Percentiles rank a stretch among this genome's conserved stretches.
phyloP scores from a whole-genome alignment of 2,113 vertebrate genomes.

The Centrocercus urophasianus region DNA sequence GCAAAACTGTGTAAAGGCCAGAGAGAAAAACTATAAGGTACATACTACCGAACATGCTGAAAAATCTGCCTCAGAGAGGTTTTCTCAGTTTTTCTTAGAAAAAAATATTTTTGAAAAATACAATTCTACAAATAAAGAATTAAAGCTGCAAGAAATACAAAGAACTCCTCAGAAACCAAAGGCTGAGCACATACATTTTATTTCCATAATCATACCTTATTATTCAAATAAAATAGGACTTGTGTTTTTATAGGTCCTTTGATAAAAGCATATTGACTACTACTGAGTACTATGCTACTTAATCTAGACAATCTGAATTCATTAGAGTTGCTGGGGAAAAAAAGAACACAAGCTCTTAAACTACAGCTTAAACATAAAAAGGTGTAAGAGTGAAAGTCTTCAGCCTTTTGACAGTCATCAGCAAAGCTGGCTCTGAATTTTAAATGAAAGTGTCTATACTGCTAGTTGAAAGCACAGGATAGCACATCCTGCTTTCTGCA shows the following conservation, averaged over 20 bases:
- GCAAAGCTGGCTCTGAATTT: not conserved
- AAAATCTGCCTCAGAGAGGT: not conserved
- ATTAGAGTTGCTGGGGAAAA: not conserved
- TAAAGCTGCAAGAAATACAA: not conserved
- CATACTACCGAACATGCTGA: not conserved
- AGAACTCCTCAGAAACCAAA: not conserved
- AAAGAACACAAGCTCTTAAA: not conserved
- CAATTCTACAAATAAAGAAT: not conserved
- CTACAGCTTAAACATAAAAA: not conserved
- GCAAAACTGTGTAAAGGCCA: not conserved
- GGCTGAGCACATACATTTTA: rapidly evolving
- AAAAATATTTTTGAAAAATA: not conserved
- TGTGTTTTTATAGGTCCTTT: not conserved
- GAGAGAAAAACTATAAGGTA: not conserved
- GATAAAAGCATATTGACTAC: not conserved
- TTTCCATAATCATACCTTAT: not conserved
- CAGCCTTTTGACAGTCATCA: not conserved
- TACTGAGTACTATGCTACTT: not conserved
- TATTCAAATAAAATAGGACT: not conserved
- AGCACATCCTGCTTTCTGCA: not conserved
- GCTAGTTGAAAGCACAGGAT: not conserved
- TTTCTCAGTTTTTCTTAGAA: not conserved
- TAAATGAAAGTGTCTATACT: not conserved
- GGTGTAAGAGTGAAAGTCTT: not conserved
- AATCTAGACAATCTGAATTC: not conserved